Base-by-base conservation (phyloP, 2,113 vertebrate species). In the Nothocercus nigrocapillus region DNA sequence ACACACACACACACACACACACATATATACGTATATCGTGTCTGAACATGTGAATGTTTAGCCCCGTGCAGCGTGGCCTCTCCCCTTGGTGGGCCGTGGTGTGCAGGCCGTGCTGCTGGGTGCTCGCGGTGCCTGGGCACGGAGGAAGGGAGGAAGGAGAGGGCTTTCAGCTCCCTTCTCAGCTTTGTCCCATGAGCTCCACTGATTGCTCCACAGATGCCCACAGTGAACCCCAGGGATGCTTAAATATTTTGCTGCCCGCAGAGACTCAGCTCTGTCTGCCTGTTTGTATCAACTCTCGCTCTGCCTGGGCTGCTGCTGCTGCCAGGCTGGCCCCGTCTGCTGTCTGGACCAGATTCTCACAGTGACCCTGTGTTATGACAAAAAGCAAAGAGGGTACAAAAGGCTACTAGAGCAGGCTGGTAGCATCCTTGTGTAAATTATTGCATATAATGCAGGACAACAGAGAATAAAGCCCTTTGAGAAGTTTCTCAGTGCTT, bases 231-330 rank as follows among this genome's bases (percentile, higher is more conserved):
- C 78, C 51, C 80, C 49, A 49, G 79, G 69, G 8, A 64, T 70
- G 91, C 69, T 91, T 78, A 85, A 68, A 88, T 85, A 79, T 54
- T 96, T 91, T 94, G 74, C 63, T 64, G 73, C 64, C 75, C 90
- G 51, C 0, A 1, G 27, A 74, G 54, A 75, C 73, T 44, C 59
- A 74, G 80, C 93, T 82, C 80, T 86, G 59, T 28, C 75, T 73
- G 20, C 87, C 75, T 86, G 72, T 83, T 76, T 67, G 45, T 32
- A 8, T 0, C 54, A 64, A 36, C 0, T 8, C 42, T n/a, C 40
- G 77, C 51, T 58, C 84, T 84, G 61, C 73, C 67, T 42, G 45
- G 90, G 28, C 40, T 81, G 81, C 66, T 64, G 56, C 13, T 89
- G 56, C 13, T 89, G 78, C 83, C 77, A 86, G 61, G 42, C 30